phyloP scores from a whole-genome alignment of 2,888 invertebrate genomes.

The Drosophila siamana region DNA sequence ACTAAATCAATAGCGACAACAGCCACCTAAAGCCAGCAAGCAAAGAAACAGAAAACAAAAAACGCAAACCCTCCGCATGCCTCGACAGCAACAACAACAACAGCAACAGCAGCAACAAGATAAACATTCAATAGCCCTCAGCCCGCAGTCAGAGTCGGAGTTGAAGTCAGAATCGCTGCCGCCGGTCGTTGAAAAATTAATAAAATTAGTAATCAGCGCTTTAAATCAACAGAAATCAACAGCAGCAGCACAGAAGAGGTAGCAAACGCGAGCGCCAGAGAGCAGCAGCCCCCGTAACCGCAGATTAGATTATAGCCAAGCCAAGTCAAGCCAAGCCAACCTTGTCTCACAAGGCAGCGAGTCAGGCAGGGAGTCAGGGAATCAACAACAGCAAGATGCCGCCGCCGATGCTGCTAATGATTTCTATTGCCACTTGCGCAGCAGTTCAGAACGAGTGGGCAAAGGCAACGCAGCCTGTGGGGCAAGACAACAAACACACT shows the following conservation, averaged over 20 bases:
- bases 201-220: slow-evolving; percentile 79
- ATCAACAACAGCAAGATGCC: slow-evolving; percentile 15
- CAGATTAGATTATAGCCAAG: slow-evolving; percentile 78
- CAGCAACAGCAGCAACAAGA: slow-evolving; percentile 37
- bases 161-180: slow-evolving; percentile 30
- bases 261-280: slow-evolving; percentile 55
- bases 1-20: slow-evolving; percentile 82
- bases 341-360: too few species aligned
- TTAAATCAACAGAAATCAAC: slow-evolving; percentile 72
- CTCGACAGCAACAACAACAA: slow-evolving; percentile 13
- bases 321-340: too few species aligned
- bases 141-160: slow-evolving; percentile 15
- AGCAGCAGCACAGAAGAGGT: slow-evolving; percentile 54
- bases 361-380: too few species aligned
- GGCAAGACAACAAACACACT: too few species aligned
- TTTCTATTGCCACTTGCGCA: slow-evolving; percentile 72
- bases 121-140: slow-evolving; percentile 49
- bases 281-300: slow-evolving; percentile 47
- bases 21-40: slow-evolving; percentile 55
- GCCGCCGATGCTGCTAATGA: slow-evolving; percentile 69
- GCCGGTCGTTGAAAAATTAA: slow-evolving; percentile 77
- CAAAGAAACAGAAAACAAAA: too few species aligned
- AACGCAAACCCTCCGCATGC: slow-evolving; percentile 26
- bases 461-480: not conserved
- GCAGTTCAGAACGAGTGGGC: not conserved